Conservation (phyloP, 2,888 invertebrate genomes). For the Dimorphilus gyrociliatus region DNA sequence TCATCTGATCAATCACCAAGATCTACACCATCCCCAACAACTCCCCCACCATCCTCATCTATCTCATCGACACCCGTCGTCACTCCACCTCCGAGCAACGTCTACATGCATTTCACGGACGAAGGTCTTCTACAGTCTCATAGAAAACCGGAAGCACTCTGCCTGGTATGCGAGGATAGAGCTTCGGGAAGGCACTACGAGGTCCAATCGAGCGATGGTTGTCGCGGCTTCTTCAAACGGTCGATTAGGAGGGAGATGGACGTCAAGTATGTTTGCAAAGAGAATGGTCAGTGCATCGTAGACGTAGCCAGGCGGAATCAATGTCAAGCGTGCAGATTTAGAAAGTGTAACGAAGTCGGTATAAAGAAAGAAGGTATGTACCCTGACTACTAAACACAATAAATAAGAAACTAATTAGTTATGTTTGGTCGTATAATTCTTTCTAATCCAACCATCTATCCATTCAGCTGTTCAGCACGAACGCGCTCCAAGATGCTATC, state of each 20-base stretch:
- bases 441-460: background rate
- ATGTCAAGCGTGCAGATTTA: slow-evolving; percentile 81
- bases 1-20: too few relatives aligned
- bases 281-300: slow-evolving; percentile 66
- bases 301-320: slow-evolving; percentile 81
- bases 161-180: slow-evolving; percentile 39
- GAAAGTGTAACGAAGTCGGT: slow-evolving; percentile 72
- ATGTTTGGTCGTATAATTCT: background rate
- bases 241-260: slow-evolving; percentile 71
- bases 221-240: slow-evolving; percentile 78
- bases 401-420: background rate
- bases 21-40: too few relatives aligned
- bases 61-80: too few relatives aligned
- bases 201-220: slow-evolving; percentile 42
- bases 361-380: slow-evolving; percentile 80
- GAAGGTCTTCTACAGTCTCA: too few relatives aligned
- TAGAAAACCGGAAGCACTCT: slow-evolving; percentile 38
- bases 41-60: too few relatives aligned
- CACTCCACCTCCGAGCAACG: too few relatives aligned
- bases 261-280: slow-evolving; percentile 83
- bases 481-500: slow-evolving; percentile 53
- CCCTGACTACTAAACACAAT: background rate
- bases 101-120: background rate
- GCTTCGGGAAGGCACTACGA: slow-evolving; percentile 45
- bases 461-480: slow-evolving; percentile 74